Percentiles rank a stretch among this genome's conserved stretches.
phyloP scores from a whole-genome alignment of 2,113 vertebrate genomes.

The Ceyx melanurus region DNA sequence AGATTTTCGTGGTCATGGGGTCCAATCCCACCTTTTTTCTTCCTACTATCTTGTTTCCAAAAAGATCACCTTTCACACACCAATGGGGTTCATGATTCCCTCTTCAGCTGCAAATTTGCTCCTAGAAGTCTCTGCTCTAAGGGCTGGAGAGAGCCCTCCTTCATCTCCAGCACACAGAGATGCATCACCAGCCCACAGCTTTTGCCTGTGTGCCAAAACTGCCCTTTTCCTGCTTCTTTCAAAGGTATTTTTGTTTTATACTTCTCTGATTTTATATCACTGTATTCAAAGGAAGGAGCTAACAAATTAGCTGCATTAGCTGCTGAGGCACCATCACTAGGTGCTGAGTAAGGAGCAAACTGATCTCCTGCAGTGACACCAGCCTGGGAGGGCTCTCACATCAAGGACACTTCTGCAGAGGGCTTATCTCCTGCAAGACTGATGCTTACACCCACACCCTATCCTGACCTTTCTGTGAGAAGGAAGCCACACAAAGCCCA shows the following conservation, averaged over 20 bases:
- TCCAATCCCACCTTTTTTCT: not conserved
- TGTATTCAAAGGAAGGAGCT: not conserved
- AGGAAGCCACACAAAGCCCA: not conserved
- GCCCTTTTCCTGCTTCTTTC: not conserved
- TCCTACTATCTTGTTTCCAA: accelerated
- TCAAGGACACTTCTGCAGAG: not conserved
- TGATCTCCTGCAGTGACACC: accelerated
- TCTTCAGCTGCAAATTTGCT: not conserved
- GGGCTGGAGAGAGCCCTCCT: not conserved
- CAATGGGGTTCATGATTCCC: not conserved
- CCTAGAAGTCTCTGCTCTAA: not conserved
- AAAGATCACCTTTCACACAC: not conserved
- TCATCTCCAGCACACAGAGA: no score
- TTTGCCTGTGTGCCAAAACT: not conserved
- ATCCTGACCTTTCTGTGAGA: not conserved
- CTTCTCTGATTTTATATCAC: not conserved
- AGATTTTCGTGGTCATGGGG: not conserved
- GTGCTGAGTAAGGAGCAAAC: not conserved
- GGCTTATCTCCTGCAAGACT: not conserved
- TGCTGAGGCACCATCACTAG: not conserved
- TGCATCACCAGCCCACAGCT: not conserved
- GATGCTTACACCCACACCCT: not conserved
- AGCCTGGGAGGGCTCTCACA: not conserved
- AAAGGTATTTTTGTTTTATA: not conserved
- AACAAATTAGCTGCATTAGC: not conserved